Conservation (phyloP, 2,888 invertebrate genomes). For the Drosophila tripunctata region DNA sequence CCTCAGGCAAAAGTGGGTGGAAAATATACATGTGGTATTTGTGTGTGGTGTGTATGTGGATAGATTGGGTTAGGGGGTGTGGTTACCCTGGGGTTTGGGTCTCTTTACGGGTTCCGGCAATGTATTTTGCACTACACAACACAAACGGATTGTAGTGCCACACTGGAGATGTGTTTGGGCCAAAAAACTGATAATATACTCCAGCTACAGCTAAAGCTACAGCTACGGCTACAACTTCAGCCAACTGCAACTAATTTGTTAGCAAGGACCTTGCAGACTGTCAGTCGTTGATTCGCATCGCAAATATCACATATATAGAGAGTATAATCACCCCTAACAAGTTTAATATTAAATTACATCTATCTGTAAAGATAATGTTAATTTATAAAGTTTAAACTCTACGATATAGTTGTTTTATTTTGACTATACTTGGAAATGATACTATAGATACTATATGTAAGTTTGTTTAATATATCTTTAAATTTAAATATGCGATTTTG, state of each 20-base stretch:
- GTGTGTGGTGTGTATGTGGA: too few relatives aligned
- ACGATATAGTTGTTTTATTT: too few relatives aligned
- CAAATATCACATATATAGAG: constrained; percentile 25
- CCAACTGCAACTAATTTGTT: constrained; percentile 63
- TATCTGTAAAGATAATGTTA: too few relatives aligned
- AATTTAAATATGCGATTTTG: too few relatives aligned
- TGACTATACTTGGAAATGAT: too few relatives aligned
- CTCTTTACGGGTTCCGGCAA: constrained; percentile 37
- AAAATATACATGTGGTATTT: too few relatives aligned
- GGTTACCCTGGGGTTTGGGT: constrained; percentile 1
- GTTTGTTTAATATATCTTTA: too few relatives aligned
- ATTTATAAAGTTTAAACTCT: too few relatives aligned
- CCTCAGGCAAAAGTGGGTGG: constrained; percentile 31
- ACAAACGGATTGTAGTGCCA: constrained; percentile 14
- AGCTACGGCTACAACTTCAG: constrained; percentile 40
- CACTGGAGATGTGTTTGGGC: constrained; percentile 42
- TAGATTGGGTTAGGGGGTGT: constrained; percentile 2
- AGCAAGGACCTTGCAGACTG: constrained; percentile 45
- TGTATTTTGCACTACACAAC: constrained; percentile 33
- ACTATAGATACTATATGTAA: too few relatives aligned
- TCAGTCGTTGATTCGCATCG: constrained; percentile 45
- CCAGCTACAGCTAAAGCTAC: constrained; percentile 11
- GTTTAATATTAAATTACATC: too few relatives aligned
- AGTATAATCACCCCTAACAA: too few relatives aligned
- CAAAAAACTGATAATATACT: constrained; percentile 64